Evolutionary conservation across 1,140 invertebrate genomes (phyloP).

Genomic region (Macrotrachela quadricornifera): DNA sequence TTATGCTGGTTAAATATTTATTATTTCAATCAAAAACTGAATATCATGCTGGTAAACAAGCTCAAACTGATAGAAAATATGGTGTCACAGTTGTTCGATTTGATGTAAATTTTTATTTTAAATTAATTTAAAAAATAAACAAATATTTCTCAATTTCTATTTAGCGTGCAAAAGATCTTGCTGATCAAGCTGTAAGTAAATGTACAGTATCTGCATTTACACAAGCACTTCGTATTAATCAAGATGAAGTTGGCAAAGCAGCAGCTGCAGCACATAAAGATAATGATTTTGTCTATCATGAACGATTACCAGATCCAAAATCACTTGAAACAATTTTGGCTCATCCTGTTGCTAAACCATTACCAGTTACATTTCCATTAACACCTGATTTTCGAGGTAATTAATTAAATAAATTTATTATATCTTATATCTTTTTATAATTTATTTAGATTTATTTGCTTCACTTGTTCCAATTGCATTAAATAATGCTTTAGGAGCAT

Average conservation of each 20-base stretch:
- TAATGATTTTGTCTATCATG: slow-evolving; percentile 70
- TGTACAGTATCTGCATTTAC: slow-evolving; percentile 40
- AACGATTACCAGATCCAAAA: slow-evolving; percentile 61
- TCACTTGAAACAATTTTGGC: slow-evolving; percentile 54
- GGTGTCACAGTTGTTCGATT: background rate
- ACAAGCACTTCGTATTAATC: slow-evolving; percentile 41
- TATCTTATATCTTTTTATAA: too few species aligned
- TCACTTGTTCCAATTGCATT: slow-evolving; percentile 64
- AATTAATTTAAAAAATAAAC: background rate
- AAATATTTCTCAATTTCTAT: slow-evolving; percentile 12
- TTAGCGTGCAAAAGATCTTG: slow-evolving; percentile 44
- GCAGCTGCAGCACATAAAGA: slow-evolving; percentile 59
- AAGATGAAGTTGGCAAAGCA: slow-evolving; percentile 47
- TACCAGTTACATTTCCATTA: slow-evolving; percentile 33
- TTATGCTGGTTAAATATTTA: slow-evolving; percentile 61
- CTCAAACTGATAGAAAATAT: slow-evolving; percentile 41
- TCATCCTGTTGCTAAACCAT: slow-evolving; percentile 52
- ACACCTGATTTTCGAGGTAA: slow-evolving; percentile 38
- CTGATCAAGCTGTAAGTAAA: slow-evolving; percentile 40
- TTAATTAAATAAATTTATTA: too few species aligned
- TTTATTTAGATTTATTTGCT: slow-evolving; percentile 14
- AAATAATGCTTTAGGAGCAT: slow-evolving; percentile 63
- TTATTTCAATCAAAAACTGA: slow-evolving; percentile 66
- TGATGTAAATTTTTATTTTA: background rate
- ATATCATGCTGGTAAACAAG: slow-evolving; percentile 63